phyloP scores from a whole-genome alignment of 2,113 vertebrate genomes.

The Elephas maximus region DNA sequence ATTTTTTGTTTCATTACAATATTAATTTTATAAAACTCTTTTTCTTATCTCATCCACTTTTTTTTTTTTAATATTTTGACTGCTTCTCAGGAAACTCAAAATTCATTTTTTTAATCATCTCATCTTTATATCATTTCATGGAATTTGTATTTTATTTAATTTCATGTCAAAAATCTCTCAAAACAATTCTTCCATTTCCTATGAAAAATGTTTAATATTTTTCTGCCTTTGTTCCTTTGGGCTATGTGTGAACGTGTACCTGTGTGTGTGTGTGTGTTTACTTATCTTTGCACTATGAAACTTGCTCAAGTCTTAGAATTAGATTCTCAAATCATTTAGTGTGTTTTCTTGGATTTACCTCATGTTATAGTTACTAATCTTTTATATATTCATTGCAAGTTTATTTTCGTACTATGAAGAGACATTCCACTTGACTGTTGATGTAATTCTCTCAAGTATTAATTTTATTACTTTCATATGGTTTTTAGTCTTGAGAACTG shows the following conservation, averaged over 20 bases:
- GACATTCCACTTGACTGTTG: background rate
- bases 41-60: background rate
- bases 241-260: background rate
- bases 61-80: constrained; percentile 32
- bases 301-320: background rate
- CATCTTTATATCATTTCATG: background rate
- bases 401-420: background rate
- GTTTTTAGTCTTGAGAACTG: background rate
- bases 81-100: background rate
- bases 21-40: constrained; percentile 24
- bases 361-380: background rate
- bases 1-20: constrained; percentile 53
- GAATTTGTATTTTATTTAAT: constrained; percentile 56
- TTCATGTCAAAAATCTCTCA: constrained; percentile 36
- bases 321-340: background rate
- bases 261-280: background rate
- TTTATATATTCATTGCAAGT: background rate
- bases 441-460: background rate
- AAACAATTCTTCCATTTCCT: background rate
- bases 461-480: background rate
- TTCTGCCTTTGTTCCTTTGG: background rate
- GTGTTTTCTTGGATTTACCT: background rate
- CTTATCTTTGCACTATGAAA: constrained; percentile 14
- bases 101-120: background rate
- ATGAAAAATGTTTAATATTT: background rate